Evolutionary conservation across 2,888 invertebrate genomes (phyloP), one percentile per base, ranked within the genome.

Genomic region (Ypsolopha scabrella): DNA sequence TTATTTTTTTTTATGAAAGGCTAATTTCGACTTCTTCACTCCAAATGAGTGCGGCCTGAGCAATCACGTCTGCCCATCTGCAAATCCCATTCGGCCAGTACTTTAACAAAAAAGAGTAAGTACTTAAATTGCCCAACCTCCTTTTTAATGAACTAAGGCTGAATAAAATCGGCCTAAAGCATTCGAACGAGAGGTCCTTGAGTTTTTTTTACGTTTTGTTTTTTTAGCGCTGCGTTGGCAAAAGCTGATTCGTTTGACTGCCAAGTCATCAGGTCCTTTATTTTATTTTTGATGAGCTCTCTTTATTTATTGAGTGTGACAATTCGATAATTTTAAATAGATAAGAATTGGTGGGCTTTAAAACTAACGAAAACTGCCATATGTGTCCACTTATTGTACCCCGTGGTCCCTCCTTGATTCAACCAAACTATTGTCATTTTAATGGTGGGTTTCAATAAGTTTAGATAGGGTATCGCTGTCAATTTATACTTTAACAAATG

Each of bases 71-170:
- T 14, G 33, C 36, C 37, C 47, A 47, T 47, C 47, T 47, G 35
- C 35, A 13, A 47, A 47, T 47, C 37, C 9, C 9, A 47, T 47
- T 47, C 47, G 13, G n/a, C 14, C 47, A 36, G 37, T 13, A 24
- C 24, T 24, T 24, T 24, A 24, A 24, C 24, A 24, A 24, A 24
- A 24, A 24, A 24, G 24, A 24, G 24, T 24, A 24, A 24, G 24
- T 24, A 13, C 47, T 47, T 36, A 37, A 37, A 47, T 37, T 47
- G 37, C 37, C 47, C 37, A 13, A 47, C 36, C 47, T 36, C 36
- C 47, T 47, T 47, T 45, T 47, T 47, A 47, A 47, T 47, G 47
- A 47, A 47, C 13, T 47, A 47, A 47, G 13, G 11, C 37, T 47
- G 47, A 37, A 47, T 47, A 47, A 47, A 47, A 14, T 47, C 47